Percentiles rank a stretch among this genome's conserved stretches.
Evolutionary conservation across 1,140 invertebrate species (phyloP).

Genomic region (Pogonognathellus flavescens): DNA sequence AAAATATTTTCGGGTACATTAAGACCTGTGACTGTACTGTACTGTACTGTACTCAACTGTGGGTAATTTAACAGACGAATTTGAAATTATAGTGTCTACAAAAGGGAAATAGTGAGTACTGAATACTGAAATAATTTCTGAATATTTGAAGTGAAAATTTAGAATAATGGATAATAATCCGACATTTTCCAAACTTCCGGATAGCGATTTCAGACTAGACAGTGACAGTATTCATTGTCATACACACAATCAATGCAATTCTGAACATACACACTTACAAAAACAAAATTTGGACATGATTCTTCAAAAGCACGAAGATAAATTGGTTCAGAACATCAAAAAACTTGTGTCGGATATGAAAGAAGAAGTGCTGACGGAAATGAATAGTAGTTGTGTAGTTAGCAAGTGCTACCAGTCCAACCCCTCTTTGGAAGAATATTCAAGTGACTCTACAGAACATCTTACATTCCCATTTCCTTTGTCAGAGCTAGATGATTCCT

Average conservation of each 20-base stretch:
- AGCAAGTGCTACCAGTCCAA: not conserved
- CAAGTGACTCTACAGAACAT: not conserved
- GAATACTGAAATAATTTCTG: too few species aligned
- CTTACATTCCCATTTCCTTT: not conserved
- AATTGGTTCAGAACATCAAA: not conserved
- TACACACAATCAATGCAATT: constrained; percentile 1
- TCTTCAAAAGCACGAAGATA: constrained; percentile 9
- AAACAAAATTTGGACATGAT: not conserved
- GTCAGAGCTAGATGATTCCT: constrained; percentile 13
- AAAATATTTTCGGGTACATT: too few species aligned
- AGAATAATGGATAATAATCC: too few species aligned
- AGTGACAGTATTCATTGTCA: not conserved
- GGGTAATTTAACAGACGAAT: too few species aligned
- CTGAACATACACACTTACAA: not conserved
- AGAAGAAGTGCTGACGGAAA: constrained; percentile 14
- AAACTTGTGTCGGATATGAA: constrained; percentile 6
- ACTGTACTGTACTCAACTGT: too few species aligned
- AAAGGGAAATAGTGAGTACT: too few species aligned
- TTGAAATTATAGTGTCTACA: too few species aligned
- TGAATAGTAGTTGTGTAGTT: not conserved
- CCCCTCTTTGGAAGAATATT: not conserved
- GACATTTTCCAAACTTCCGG: too few species aligned
- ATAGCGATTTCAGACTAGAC: not conserved
- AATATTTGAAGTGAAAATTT: too few species aligned
- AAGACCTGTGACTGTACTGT: too few species aligned